Evolutionary conservation across 2,113 vertebrate species (phyloP).

Genomic region (Phrynosoma platyrhinos): DNA sequence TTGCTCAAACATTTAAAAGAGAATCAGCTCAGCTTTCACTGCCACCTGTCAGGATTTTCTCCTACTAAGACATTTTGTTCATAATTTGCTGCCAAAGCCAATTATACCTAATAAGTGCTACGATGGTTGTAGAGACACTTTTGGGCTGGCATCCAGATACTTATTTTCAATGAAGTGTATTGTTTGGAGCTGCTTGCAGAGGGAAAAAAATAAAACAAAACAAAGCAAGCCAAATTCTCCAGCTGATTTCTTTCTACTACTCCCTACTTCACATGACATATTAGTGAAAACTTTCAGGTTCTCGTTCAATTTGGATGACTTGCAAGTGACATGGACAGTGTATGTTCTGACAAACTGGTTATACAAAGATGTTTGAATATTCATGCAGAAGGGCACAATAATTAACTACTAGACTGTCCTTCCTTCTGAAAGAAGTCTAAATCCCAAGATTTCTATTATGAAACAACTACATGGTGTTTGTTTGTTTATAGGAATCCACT

Average conservation of each 20-base stretch:
- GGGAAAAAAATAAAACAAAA: conserved; percentile 14
- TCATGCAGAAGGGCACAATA: conserved; percentile 3
- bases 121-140: conserved; percentile 21
- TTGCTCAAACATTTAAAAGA: not conserved
- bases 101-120: not conserved
- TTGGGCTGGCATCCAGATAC: conserved; percentile 4
- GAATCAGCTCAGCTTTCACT: not conserved
- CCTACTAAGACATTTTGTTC: not conserved
- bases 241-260: conserved; percentile 20
- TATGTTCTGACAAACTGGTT: conserved; percentile 22
- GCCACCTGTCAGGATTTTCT: conserved; percentile 5
- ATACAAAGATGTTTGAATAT: conserved; percentile 33
- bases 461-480: not conserved
- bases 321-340: conserved; percentile 28
- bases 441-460: conserved; percentile 3
- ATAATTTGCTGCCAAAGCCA: not conserved
- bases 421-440: not conserved
- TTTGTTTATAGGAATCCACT: not conserved
- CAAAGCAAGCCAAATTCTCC: conserved; percentile 5
- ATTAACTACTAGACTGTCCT: conserved; percentile 16
- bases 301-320: conserved; percentile 6
- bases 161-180: fast-evolving
- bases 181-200: conserved; percentile 28
- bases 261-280: conserved; percentile 22
- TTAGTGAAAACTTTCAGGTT: conserved; percentile 53